Conservation (phyloP, 2,888 invertebrate species). For the Tenthredo amoena region DNA sequence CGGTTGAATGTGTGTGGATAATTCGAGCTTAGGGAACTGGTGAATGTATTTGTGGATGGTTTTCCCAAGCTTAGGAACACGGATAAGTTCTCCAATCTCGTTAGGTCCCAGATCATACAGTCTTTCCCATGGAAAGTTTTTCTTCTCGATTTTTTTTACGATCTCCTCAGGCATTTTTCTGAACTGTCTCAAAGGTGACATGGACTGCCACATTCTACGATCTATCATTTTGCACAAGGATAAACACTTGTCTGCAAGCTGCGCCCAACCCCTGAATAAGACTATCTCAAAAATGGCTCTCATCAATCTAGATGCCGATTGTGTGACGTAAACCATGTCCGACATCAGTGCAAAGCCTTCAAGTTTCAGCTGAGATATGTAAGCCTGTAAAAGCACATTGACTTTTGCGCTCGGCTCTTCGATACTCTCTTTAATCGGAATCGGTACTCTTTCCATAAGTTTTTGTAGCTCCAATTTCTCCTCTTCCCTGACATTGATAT, state of each 20-base stretch:
- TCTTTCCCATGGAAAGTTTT: constrained; percentile 95
- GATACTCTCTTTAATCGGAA: constrained; percentile 99
- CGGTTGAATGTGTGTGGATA: constrained; percentile 98
- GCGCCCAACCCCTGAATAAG: constrained; percentile 95
- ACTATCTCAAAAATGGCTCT: constrained; percentile 99
- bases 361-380: constrained; percentile 98
- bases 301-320: constrained; percentile 96
- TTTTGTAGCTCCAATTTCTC: constrained; percentile 98
- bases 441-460: constrained; percentile 95
- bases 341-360: constrained; percentile 99
- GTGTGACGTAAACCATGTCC: constrained; percentile 99
- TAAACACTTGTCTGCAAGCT: constrained; percentile 96
- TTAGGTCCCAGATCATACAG: constrained; percentile 98
- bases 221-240: constrained; percentile 99
- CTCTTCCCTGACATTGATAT: constrained; percentile 96
- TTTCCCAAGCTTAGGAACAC: constrained; percentile 95
- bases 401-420: constrained; percentile 99
- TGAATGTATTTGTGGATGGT: constrained; percentile 97
- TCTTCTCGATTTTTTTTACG: constrained; percentile 98
- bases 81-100: constrained; percentile 96
- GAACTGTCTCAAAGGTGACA: constrained; percentile 98
- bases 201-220: constrained; percentile 99
- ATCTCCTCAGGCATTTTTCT: constrained; percentile 98
- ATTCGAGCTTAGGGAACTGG: constrained; percentile 97
- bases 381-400: constrained; percentile 97